These are phyloP conservation scores for Setipinna tenuifilis DNA, from an alignment of 2,797 vertebrate genomes.

Conservation along the genomic window DNA sequence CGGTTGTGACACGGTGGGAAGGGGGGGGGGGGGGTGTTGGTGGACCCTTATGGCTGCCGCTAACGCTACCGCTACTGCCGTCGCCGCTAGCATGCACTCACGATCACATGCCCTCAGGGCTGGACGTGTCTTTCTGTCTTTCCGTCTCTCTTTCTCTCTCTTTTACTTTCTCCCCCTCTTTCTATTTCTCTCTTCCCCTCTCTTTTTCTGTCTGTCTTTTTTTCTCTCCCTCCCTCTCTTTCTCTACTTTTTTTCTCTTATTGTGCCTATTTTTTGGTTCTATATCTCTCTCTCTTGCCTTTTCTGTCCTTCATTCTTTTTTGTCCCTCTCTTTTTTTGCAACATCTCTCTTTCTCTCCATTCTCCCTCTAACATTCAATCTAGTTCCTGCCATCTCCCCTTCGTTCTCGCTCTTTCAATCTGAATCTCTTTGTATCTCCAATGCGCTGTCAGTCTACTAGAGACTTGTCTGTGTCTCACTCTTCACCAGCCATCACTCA, in stretches of 20 bases:
- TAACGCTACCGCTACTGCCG: neutral
- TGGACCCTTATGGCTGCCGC: slow-evolving; percentile 13
- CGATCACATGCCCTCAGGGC: neutral
- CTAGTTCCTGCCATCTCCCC: slow-evolving; percentile 29
- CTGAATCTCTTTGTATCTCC: slow-evolving; percentile 30
- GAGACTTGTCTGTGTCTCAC: neutral
- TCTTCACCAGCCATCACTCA: neutral
- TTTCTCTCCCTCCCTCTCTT: neutral
- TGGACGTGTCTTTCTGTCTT: neutral
- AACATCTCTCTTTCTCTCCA: neutral
- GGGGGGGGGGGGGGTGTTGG: neutral
- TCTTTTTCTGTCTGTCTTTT: neutral
- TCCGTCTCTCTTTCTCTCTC: too few species aligned
- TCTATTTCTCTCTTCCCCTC: neutral
- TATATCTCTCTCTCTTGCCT: neutral
- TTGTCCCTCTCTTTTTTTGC: too few species aligned
- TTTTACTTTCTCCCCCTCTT: neutral
- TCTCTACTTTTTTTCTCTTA: too few species aligned
- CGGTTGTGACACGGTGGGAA: neutral
- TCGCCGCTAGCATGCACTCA: neutral
- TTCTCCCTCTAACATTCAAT: neutral
- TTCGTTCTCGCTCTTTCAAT: slow-evolving; percentile 39
- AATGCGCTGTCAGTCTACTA: neutral
- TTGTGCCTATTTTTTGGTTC: neutral
- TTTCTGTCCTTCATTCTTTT: neutral